Evolutionary conservation across 2,113 vertebrate species (phyloP), one percentile per base, ranked within the genome.

Genomic region (Vulpes ferrilata): DNA sequence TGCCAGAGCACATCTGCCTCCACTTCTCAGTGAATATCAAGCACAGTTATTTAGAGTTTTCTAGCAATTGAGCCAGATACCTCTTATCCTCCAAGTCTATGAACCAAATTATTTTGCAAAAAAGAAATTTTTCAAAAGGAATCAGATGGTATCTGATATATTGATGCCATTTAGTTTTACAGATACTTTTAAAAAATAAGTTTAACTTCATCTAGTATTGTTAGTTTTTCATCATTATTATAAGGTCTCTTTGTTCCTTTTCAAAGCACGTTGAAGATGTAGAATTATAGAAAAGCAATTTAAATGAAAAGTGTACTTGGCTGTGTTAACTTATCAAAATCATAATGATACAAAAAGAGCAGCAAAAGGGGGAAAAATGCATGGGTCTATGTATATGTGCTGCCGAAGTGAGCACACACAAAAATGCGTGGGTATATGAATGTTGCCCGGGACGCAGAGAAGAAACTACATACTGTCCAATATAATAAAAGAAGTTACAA

Each of bases 51-150:
- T 87, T 92, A 85, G 73, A 73, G 20, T 23, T 89, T 96, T 74
- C 27, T 38, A 89, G 23, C 19, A 71, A 59, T 22, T 88, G 55
- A 96, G 13, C 32, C 53, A 91, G n/a, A 51, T 32, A 79, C 43
- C 13, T 64, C 43, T 92, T 94, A 87, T 79, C 16, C 59, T 93
- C n/a, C 12, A 88, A 93, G 25, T 84, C 60, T 84, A 64, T 55
- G 35, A 84, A 69, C 25, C 78, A 88, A 80, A 32, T 79, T 87
- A 93, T 92, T 90, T 76, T 90, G 8, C 22, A 85, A 84, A 96
- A 71, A 20, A 86, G 22, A 88, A 91, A 67, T 35, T 11, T 55
- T 35, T 11, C 16, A 88, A 83, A 51, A 30, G 32, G 3, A 51
- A 48, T 89, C 69, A 83, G 17, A 87, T 71, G n/a, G 15, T 79